phyloP scores from a whole-genome alignment of 2,113 vertebrate species.

The Ploceus nigricollis region DNA sequence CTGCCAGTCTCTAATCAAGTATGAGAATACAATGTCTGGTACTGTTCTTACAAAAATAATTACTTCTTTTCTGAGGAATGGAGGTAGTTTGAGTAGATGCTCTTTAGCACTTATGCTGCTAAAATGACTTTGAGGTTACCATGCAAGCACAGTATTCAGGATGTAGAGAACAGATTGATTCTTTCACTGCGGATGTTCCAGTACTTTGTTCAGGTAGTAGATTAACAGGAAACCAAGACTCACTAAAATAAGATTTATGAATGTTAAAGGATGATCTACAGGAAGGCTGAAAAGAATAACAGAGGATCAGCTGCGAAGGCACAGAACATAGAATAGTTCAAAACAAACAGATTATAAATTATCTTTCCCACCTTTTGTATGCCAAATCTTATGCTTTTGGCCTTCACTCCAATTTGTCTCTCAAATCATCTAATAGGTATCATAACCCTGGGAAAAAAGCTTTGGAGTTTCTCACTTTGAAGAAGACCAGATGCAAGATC shows the following conservation, averaged over 20 bases:
- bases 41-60: background rate
- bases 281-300: background rate
- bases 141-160: background rate
- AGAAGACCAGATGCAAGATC: background rate
- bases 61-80: background rate
- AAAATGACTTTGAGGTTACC: background rate
- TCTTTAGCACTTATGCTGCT: background rate
- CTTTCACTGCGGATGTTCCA: background rate
- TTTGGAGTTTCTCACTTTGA: background rate
- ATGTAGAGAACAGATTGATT: constrained; percentile 22
- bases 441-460: background rate
- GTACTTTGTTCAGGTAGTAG: background rate
- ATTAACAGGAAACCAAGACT: constrained; percentile 8
- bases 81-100: background rate
- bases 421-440: background rate
- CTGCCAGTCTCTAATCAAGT: background rate
- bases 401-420: background rate
- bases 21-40: background rate
- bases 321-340: background rate
- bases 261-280: background rate
- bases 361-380: background rate
- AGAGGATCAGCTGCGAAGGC: background rate
- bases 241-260: background rate
- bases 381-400: background rate
- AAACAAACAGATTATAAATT: background rate